Base-by-base conservation (phyloP, 2,113 vertebrate genomes). In the Oryzias melastigma region DNA sequence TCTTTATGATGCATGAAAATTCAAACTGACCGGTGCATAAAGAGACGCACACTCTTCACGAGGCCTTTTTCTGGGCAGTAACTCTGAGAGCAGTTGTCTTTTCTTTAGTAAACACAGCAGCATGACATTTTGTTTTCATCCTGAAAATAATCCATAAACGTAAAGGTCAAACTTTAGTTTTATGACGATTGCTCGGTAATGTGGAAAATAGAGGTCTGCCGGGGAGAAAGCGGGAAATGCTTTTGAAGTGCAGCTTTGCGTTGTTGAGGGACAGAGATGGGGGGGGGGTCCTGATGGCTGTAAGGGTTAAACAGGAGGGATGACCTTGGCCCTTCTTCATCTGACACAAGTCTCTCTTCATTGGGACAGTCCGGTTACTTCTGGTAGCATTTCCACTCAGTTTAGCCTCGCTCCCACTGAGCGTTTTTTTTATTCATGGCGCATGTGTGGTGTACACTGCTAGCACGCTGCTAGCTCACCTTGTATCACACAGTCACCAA, bases 151-250 rank as follows among this genome's bases (percentile, higher is more conserved):
- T 80, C 82, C 81, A 88, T 90, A 87, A 91, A 89, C 87, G 40
- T 69, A 89, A 92, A 92, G 87, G 90, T 88, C 89, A 88, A 70
- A 20, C 52, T 44, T 73, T 83, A 78, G n/a, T 68, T 49, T 65
- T 65, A 62, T 20, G 65, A 52, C 35, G 15, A 84, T 66, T 82
- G 80, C 58, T 82, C 73, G 82, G 29, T 47, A 74, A 50, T 68
- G 68, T 85, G 82, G 65, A 82, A 83, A 85, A 65, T 57, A 85
- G 66, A 62, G 53, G 69, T 59, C 51, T 65, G 75, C 46, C 59
- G 56, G 51, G 57, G 27, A 54, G 71, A 44, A 60, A 58, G 65
- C 56, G 27, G 49, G 62, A 78, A 85, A 67, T 74, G 76, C 59
- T 86, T 82, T 84, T 61, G 25, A 62, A 65, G 49, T 2, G 3